Conservation (phyloP, 2,888 invertebrate species). For the Trissoscelio sp. region DNA sequence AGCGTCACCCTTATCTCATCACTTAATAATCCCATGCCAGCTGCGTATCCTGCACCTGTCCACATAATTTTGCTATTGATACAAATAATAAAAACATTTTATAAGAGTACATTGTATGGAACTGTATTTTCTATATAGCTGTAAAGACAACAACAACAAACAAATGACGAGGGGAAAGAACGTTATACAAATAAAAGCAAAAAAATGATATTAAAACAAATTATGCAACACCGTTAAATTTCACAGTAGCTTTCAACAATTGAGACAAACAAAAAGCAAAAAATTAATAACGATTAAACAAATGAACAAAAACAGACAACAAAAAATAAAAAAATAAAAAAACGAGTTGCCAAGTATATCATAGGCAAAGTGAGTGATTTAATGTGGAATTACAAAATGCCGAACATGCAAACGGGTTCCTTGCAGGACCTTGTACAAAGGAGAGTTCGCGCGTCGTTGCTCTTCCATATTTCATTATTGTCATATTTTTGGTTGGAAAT, state of each 20-base stretch:
- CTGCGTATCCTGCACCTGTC: constrained; percentile 80
- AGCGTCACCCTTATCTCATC: constrained; percentile 67
- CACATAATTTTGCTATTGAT: constrained; percentile 80
- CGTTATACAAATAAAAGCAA: constrained; percentile 45
- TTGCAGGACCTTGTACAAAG: constrained; percentile 60
- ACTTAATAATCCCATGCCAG: constrained; percentile 77
- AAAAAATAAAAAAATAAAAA: not conserved
- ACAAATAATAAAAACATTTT: constrained; percentile 71
- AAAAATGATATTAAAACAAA: constrained; percentile 35
- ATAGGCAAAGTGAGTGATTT: constrained; percentile 26
- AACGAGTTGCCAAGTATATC: constrained; percentile 34
- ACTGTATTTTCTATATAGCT: constrained; percentile 69
- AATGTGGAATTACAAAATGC: constrained; percentile 34
- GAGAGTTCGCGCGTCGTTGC: constrained; percentile 51
- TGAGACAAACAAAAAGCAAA: constrained; percentile 2
- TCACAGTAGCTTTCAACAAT: constrained; percentile 29
- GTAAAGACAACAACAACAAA: constrained; percentile 54
- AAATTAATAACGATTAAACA: not conserved
- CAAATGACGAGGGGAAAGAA: constrained; percentile 27
- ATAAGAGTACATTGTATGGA: constrained; percentile 70
- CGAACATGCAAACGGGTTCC: constrained; percentile 27
- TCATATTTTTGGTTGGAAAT: constrained; percentile 26
- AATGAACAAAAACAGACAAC: not conserved
- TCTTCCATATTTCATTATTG: constrained; percentile 55
- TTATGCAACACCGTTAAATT: constrained; percentile 36